Evolutionary conservation across 2,888 invertebrate genomes (phyloP), one percentile per base, ranked within the genome.

Genomic region (Caenorhabditis wallacei): DNA sequence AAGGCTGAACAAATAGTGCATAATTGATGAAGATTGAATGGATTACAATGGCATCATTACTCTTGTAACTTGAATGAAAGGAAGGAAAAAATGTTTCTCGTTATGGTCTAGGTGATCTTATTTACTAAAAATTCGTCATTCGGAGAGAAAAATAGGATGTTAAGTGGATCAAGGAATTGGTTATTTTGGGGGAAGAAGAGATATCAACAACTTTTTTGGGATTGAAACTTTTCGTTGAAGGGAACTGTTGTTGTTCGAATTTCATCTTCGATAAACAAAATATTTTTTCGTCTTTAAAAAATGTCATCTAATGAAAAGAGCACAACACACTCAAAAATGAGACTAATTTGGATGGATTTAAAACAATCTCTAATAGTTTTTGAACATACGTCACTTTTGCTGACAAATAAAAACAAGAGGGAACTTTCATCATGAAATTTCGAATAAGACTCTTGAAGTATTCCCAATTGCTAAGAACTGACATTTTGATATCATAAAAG

Each of bases 1-100:
- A 35, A 46, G 37, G 24, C 8, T 11, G 26, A 16, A 56, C 57
- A 75, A 66, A 75, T 57, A 75, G 74, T 75, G 74, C 74, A 75
- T 75, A 75, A 75, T 66, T 75, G 74, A 75, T 75, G 74, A 63
- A 20, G 11, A 40, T 10, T n/a, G 7, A 35, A n/a, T 26, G 54
- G 66, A 56, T 72, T 63, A 72, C 72, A 72, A 72, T 72, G 64
- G 74, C 37, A 35, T 66, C 64, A 57, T 66, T 54, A 66, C 16
- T 43, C 4, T 24, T 40, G 11, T 13, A 63, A 53, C 43, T 40
- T 53, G 68, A 53, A 68, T 63, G 35, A 57, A 61, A 61, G 5
- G 22, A 1, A 68, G 46, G 35, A 57, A 61, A 61, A 2, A 13
- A 1, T 3, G 8, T n/a, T 18, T 2, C 20, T 53, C 51, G 7